These are phyloP conservation scores for Gymnoscelis rufifasciata DNA, from an alignment of 2,888 invertebrate genomes.

Conservation along the genomic window DNA sequence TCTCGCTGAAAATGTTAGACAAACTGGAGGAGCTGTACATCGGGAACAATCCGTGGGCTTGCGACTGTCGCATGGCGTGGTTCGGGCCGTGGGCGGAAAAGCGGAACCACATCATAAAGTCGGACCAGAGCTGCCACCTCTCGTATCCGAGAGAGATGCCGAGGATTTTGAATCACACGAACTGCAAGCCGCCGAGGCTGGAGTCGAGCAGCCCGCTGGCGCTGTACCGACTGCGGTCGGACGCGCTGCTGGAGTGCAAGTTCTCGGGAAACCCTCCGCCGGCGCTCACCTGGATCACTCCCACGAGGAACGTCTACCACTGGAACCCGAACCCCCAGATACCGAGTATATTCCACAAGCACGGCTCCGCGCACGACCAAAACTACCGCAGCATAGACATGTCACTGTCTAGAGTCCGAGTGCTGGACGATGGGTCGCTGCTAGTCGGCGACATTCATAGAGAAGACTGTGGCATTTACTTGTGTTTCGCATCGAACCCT, in stretches of 20 bases:
- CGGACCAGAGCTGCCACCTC: constrained; percentile 82
- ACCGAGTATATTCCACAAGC: constrained; percentile 83
- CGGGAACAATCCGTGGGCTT: constrained; percentile 88
- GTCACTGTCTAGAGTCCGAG: constrained; percentile 77
- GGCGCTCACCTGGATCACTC: constrained; percentile 92
- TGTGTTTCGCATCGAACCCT: constrained; percentile 91
- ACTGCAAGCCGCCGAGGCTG: constrained; percentile 83
- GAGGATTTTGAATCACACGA: constrained; percentile 82
- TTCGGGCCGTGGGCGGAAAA: constrained; percentile 77
- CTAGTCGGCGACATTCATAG: constrained; percentile 84
- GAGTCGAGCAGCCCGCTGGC: constrained; percentile 80
- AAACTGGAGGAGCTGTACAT: constrained; percentile 82
- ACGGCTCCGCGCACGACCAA: constrained; percentile 81
- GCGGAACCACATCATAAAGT: constrained; percentile 70
- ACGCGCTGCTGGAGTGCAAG: constrained; percentile 87
- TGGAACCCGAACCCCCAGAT: constrained; percentile 86
- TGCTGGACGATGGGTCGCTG: constrained; percentile 88
- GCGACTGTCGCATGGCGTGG: constrained; percentile 93
- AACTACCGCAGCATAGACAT: constrained; percentile 66
- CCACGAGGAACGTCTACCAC: constrained; percentile 83
- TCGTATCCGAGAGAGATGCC: constrained; percentile 85
- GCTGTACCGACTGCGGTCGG: constrained; percentile 81
- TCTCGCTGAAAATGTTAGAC: constrained; percentile 82
- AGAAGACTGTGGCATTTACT: constrained; percentile 90
- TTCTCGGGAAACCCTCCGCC: constrained; percentile 88